Conservation (phyloP, 2,113 vertebrate species). For the Nycticryphes semicollaris region DNA sequence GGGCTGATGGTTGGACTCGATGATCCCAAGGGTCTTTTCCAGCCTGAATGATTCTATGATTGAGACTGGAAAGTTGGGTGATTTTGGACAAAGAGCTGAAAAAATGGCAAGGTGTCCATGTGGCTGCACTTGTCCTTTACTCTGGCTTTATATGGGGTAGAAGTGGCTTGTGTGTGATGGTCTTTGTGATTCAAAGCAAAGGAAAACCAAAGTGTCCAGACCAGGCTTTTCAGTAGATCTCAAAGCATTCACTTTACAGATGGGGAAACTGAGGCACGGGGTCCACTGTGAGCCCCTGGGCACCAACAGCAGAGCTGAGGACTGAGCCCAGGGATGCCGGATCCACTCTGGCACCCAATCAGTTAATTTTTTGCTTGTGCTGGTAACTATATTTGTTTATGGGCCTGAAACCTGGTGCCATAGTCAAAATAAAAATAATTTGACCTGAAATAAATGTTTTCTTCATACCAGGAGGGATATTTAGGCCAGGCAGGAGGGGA, state of each 20-base stretch:
- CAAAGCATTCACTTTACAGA: not conserved
- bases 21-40: too few relatives aligned
- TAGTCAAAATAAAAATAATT: conserved; percentile 38
- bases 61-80: not conserved
- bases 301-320: not conserved
- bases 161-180: not conserved
- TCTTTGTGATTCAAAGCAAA: not conserved
- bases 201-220: not conserved
- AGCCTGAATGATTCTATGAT: too few relatives aligned
- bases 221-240: not conserved
- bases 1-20: too few relatives aligned
- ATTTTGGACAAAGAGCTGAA: not conserved
- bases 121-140: not conserved
- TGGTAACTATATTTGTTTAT: not conserved
- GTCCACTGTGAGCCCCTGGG: not conserved
- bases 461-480: conserved; percentile 24
- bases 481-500: conserved; percentile 34
- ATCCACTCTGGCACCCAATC: not conserved
- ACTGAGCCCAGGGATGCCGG: fast-evolving
- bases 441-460: conserved; percentile 43
- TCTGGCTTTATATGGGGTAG: fast-evolving
- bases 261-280: not conserved
- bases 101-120: not conserved
- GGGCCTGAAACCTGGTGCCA: not conserved
- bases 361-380: not conserved